Evolutionary conservation across 1,140 invertebrate genomes (phyloP).

Genomic region (Pristionchus pacificus): DNA sequence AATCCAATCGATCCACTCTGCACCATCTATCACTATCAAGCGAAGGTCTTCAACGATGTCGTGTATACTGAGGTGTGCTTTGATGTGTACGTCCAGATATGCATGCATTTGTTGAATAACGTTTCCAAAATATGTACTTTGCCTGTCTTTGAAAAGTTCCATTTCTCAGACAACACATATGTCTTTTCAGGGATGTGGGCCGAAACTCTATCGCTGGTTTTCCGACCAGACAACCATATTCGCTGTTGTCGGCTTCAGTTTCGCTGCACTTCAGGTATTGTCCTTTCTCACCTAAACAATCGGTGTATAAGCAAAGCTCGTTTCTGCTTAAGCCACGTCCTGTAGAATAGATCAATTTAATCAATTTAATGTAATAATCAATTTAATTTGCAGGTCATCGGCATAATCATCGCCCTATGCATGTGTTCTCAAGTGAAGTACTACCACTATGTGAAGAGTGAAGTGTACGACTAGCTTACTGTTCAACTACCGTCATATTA

Average conservation of each 20-base stretch:
- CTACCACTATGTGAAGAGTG: slow-evolving; percentile 25
- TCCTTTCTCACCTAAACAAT: background rate
- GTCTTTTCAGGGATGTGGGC: slow-evolving; percentile 38
- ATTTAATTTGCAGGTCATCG: slow-evolving; percentile 32
- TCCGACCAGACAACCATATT: slow-evolving; percentile 39
- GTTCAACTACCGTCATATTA: background rate
- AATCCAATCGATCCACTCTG: slow-evolving; percentile 52
- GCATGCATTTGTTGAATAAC: background rate
- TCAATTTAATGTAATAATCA: too few species aligned
- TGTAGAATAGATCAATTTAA: too few species aligned
- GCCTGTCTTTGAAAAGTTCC: too few species aligned
- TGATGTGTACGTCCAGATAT: background rate
- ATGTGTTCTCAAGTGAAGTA: slow-evolving; percentile 19
- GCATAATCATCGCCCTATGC: slow-evolving; percentile 12
- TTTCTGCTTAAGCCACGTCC: too few species aligned
- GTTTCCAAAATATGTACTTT: too few species aligned
- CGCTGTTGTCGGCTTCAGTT: slow-evolving; percentile 30
- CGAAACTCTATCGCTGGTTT: slow-evolving; percentile 38
- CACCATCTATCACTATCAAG: slow-evolving; percentile 49
- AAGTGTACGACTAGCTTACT: background rate
- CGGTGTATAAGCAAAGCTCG: too few species aligned
- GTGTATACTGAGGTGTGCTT: slow-evolving; percentile 35
- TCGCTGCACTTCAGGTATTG: slow-evolving; percentile 20
- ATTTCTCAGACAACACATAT: background rate
- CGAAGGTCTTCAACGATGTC: slow-evolving; percentile 44